A percentile compares a stretch with the other conserved stretches of the same genome.
Conservation (phyloP, 2,797 vertebrate species). For the Phalanger gymnotis region DNA sequence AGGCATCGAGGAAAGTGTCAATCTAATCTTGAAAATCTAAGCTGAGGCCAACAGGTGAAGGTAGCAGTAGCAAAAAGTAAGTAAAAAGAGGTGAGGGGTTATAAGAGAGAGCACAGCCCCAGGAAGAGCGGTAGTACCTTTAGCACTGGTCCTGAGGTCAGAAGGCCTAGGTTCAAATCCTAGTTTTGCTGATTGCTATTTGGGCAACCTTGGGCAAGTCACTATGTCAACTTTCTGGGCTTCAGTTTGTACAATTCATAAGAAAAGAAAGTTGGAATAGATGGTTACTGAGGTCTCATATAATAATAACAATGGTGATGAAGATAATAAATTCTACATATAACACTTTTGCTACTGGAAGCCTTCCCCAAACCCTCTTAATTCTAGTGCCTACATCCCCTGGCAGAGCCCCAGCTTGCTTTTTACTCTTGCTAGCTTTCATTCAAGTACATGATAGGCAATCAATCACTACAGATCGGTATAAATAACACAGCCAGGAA, state of each 20-base stretch:
- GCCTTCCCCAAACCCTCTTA: not conserved
- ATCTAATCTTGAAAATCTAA: not conserved
- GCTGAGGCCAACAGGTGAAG: not conserved
- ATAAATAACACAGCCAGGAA: not conserved
- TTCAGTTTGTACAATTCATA: not conserved
- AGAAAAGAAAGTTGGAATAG: not conserved
- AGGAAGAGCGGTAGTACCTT: not conserved
- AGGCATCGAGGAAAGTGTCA: not conserved
- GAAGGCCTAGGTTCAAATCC: not conserved
- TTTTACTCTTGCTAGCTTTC: not conserved
- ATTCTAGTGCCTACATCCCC: not conserved
- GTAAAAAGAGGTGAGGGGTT: not conserved
- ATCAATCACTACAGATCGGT: not conserved
- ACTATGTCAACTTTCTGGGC: not conserved
- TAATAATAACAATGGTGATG: not conserved
- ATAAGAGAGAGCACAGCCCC: not conserved
- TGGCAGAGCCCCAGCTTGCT: not conserved
- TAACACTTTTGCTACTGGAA: not conserved
- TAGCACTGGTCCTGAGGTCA: not conserved
- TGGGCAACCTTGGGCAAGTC: not conserved
- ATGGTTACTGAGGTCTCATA: not conserved
- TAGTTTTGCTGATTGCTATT: not conserved
- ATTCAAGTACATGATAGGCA: not conserved
- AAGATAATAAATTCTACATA: not conserved
- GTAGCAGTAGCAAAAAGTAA: not conserved